These are phyloP conservation scores for Rapana venosa DNA, from an alignment of 2,888 invertebrate genomes.

Conservation along the genomic window DNA sequence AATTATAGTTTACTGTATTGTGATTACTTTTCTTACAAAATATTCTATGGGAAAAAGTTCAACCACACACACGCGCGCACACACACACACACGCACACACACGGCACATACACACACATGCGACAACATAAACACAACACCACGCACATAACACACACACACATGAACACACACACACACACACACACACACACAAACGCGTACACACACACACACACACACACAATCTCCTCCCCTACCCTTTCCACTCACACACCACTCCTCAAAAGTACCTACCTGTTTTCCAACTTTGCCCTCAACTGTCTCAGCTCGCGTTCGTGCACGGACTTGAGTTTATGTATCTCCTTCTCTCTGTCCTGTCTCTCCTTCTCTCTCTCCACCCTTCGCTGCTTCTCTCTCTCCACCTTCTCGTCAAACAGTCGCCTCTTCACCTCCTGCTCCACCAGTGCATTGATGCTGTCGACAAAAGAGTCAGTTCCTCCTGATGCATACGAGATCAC, in stretches of 20 bases:
- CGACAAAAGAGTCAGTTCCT: neutral
- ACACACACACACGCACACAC: neutral
- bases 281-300: constrained; percentile 69
- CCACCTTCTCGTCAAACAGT: constrained; percentile 74
- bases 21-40: too few species aligned
- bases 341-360: constrained; percentile 70
- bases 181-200: neutral
- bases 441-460: constrained; percentile 72
- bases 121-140: neutral
- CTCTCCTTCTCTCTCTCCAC: constrained; percentile 71
- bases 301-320: constrained; percentile 71
- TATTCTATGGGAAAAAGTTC: too few species aligned
- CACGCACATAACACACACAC: constrained; percentile 1
- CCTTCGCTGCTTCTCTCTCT: constrained; percentile 70
- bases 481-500: neutral
- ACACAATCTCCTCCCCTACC: too few species aligned
- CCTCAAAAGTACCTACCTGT: constrained; percentile 40
- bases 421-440: constrained; percentile 74
- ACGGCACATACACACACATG: neutral
- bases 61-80: neutral
- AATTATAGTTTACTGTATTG: too few species aligned
- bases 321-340: constrained; percentile 66
- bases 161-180: constrained; percentile 12
- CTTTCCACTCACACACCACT: constrained; percentile 10
- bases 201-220: constrained; percentile 6